Evolutionary conservation across 2,797 vertebrate species (phyloP).

Genomic region (Falco naumanni): DNA sequence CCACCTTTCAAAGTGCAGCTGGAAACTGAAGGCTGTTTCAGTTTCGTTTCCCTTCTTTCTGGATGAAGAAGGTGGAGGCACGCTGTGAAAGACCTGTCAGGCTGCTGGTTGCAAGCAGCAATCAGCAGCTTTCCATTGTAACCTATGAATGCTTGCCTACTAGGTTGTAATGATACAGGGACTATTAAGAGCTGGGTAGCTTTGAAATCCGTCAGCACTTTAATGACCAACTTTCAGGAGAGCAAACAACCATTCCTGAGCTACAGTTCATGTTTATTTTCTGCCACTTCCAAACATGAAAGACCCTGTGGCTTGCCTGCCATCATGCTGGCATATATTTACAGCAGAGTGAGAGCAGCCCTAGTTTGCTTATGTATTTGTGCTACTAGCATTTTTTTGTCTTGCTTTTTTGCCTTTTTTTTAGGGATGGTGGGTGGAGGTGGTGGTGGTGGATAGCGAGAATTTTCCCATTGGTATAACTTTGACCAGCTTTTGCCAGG

Average conservation of each 20-base stretch:
- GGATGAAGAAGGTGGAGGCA: not conserved
- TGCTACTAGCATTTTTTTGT: not conserved
- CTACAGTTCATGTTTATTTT: not conserved
- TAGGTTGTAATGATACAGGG: not conserved
- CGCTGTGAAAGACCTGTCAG: not conserved
- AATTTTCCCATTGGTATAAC: not conserved
- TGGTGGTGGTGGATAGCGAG: fast-evolving
- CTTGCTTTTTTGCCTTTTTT: not conserved
- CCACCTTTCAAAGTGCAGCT: not conserved
- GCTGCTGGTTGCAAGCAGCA: not conserved
- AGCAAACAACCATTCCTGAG: not conserved
- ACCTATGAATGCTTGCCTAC: not conserved
- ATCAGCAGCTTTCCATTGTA: not conserved
- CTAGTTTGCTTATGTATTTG: not conserved
- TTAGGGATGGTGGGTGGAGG: too few species aligned
- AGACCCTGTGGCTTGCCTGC: not conserved
- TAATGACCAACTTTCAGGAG: not conserved
- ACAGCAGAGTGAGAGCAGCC: not conserved
- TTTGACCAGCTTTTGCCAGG: not conserved
- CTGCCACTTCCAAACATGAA: not conserved
- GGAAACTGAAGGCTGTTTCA: not conserved
- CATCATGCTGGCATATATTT: not conserved
- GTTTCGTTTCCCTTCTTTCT: not conserved
- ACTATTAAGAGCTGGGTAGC: not conserved
- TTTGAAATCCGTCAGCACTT: not conserved